Percentiles rank a stretch among this genome's conserved stretches.
Conservation (phyloP, 2,797 vertebrate genomes). For the Calcarius lapponicus region DNA sequence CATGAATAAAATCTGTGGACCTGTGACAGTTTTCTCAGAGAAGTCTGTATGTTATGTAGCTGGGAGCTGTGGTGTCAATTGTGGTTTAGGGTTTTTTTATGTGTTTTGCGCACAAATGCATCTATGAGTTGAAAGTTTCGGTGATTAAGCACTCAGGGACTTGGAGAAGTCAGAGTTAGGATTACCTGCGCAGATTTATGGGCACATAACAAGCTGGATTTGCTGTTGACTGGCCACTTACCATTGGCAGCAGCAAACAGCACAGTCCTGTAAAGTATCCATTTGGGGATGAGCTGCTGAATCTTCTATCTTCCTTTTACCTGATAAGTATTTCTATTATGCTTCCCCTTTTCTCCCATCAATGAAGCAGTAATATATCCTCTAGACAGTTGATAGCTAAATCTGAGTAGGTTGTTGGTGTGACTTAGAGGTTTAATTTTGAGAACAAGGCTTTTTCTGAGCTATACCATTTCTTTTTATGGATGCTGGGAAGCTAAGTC, state of each 20-base stretch:
- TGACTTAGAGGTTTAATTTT: constrained; percentile 12
- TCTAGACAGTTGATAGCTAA: background rate
- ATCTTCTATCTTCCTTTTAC: background rate
- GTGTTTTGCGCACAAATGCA: background rate
- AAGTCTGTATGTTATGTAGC: background rate
- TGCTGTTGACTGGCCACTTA: background rate
- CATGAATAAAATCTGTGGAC: background rate
- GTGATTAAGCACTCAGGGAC: background rate
- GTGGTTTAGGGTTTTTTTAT: background rate
- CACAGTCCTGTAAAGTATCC: background rate
- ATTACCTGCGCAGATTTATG: background rate
- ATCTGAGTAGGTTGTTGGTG: background rate
- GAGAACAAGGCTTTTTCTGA: background rate
- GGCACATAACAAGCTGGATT: background rate
- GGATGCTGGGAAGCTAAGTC: background rate
- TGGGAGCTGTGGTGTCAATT: background rate
- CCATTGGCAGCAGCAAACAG: background rate
- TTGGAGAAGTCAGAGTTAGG: background rate
- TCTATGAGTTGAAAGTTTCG: background rate
- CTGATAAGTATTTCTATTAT: constrained; percentile 21
- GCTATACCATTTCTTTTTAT: background rate
- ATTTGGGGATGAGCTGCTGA: background rate
- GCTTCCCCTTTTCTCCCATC: background rate
- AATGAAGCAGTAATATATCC: background rate
- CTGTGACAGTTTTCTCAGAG: background rate